These are phyloP conservation scores for Neodiprion pinetum DNA, from an alignment of 1,140 invertebrate genomes.

Conservation along the genomic window DNA sequence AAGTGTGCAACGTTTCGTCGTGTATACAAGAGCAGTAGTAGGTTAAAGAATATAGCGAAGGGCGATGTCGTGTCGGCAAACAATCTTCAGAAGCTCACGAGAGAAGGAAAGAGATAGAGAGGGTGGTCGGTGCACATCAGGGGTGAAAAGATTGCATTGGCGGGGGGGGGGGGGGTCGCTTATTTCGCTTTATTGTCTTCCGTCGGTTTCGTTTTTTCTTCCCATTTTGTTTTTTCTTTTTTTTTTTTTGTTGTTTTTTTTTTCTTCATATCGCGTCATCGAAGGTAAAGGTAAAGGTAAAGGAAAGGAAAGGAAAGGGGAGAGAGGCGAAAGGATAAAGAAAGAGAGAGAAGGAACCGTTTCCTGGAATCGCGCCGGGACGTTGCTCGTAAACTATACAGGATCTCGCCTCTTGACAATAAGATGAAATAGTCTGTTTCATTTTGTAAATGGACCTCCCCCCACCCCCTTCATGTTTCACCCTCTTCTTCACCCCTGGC, in stretches of 20 bases:
- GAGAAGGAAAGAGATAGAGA: no score
- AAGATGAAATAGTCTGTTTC: constrained; percentile 7
- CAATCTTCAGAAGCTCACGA: no score
- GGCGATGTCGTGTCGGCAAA: no score
- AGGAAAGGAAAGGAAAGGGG: neutral
- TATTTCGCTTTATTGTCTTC: neutral
- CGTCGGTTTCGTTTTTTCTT: neutral
- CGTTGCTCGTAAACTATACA: neutral
- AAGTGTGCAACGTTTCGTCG: no score
- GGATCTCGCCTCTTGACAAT: constrained; percentile 4
- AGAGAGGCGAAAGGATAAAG: constrained; percentile 15
- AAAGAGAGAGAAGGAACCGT: constrained; percentile 25
- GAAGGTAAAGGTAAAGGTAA: no score
- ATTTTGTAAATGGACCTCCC: neutral
- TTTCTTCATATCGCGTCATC: neutral
- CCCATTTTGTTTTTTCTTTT: neutral
- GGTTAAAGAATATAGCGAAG: no score
- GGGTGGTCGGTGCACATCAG: no score
- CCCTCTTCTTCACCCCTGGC: no score
- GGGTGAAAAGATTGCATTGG: no score
- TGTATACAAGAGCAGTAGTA: no score
- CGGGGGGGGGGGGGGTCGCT: no score
- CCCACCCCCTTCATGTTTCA: neutral
- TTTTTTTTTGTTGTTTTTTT: neutral
- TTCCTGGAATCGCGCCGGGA: neutral